Evolutionary conservation across 2,888 invertebrate species (phyloP), one percentile per base, ranked within the genome.

Genomic region (Endomychus coccineus): DNA sequence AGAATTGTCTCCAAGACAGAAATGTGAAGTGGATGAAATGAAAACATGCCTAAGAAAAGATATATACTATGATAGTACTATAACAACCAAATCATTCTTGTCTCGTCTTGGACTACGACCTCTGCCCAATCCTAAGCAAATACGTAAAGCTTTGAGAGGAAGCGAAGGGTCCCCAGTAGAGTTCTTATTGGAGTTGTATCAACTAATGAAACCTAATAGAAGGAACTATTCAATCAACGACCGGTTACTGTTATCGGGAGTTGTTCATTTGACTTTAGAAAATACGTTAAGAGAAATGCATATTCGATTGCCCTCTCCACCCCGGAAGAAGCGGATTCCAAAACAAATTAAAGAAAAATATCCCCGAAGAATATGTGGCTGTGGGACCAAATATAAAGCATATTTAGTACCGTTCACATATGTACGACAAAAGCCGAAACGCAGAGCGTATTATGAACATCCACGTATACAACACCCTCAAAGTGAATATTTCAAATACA

Each of bases 241-340:
- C 40, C 47, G 62, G 28, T 35, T 67, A 6, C 35, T 67, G 4
- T 44, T 67, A n/a, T 66, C 65, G 3, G 53, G 58, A 0, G 61
- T 66, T 1, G 61, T 57, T 4, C 66, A 66, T 49, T 46, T 66
- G 17, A 55, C 58, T 5, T 57, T 67, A 39, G 50, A 44, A 22
- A 44, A 51, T n/a, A 64, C 64, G 2, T 42, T 66, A 11, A 52
- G 52, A 27, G 66, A 67, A 43, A 40, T 66, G 27, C 66, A 67
- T 39, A 46, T 66, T 12, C 51, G 67, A 35, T 61, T 64, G 33
- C 67, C 67, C 3, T 66, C 66, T 7, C 67, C 67, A 2, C 58
- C 59, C 2, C 42, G 39, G 12, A 17, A 11, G 11, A 42, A 45
- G 7, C 41, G 42, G 22, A 41, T 39, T 15, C 6, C 24, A 9